Base-by-base conservation (phyloP, 2,888 invertebrate genomes). In the Habrosyne pyritoides region DNA sequence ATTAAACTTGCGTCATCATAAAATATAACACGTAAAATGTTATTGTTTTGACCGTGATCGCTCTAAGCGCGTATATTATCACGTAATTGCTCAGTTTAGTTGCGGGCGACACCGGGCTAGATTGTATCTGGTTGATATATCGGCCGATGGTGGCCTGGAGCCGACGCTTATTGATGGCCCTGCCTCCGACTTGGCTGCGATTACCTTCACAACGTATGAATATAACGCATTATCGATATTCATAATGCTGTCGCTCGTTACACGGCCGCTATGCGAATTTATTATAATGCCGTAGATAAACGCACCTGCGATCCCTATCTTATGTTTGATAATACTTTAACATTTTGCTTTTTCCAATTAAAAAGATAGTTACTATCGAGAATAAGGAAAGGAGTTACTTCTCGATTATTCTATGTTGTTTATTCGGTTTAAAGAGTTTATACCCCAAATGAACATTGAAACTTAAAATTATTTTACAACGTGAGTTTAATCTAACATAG, bases 61-160 rank as follows among this genome's bases (percentile, higher is more conserved):
- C 58, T 59, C 53, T 50, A 56, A 59, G 60, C 64, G 67, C 62
- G 69, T 69, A 65, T 65, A 69, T 77, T 71, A 75, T 64, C 61
- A 56, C 55, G 73, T 85, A 82, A 84, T 84, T 84, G 81, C 77
- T 67, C 71, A 75, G 77, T 81, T 83, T 83, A 83, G 84, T 84
- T 86, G 81, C 82, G 68, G 83, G 79, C 83, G 84, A 84, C 83
- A 78, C 65, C 60, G 60, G 63, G 65, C 59, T 64, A 73, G 89
- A 89, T 89, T 63, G 74, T 87, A 89, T 89, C 88, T 68, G 33
- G 55, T 71, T 86, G 87, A 89, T 87, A 78, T 81, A 88, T 87
- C 78, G 84, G 69, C 74, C 64, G 72, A 72, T 68, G 72, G 71
- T 76, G 81, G 81, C 84, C 79, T 63, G 67, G 61, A 76, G 83